phyloP scores from a whole-genome alignment of 2,113 vertebrate genomes.

The Dasypus novemcinctus region DNA sequence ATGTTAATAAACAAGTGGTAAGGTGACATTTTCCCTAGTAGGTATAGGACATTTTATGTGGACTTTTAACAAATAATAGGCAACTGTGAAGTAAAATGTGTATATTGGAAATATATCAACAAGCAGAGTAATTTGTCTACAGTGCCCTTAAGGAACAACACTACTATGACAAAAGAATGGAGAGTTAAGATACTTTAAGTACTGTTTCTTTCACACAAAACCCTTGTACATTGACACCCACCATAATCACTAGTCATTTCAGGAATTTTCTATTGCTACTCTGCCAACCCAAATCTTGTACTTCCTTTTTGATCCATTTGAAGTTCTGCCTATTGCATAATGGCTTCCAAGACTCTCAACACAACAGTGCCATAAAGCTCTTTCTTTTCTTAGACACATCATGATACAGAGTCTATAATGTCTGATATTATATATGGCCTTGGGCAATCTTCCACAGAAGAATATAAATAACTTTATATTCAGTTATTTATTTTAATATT shows the following conservation, averaged over 20 bases:
- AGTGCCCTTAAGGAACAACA: neutral
- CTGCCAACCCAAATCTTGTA: neutral
- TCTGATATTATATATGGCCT: neutral
- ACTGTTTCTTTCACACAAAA: neutral
- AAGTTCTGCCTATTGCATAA: constrained; percentile 28
- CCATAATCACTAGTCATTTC: neutral
- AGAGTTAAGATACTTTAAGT: neutral
- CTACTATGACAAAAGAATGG: neutral
- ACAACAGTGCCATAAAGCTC: neutral
- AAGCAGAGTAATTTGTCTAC: neutral
- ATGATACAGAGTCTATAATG: neutral
- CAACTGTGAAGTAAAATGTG: neutral
- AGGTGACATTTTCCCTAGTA: neutral
- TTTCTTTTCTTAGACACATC: constrained; percentile 13
- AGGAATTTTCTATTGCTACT: neutral
- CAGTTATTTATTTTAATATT: neutral
- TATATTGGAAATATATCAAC: neutral
- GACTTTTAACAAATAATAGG: neutral
- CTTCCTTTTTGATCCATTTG: neutral
- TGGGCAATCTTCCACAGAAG: neutral
- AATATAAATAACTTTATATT: too few relatives aligned
- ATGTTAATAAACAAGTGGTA: neutral
- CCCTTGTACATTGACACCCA: neutral
- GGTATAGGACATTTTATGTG: neutral
- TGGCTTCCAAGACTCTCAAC: neutral